Percentiles rank a stretch among this genome's conserved stretches.
Conservation (phyloP, 2,888 invertebrate genomes). For the Cyclophora punctaria region DNA sequence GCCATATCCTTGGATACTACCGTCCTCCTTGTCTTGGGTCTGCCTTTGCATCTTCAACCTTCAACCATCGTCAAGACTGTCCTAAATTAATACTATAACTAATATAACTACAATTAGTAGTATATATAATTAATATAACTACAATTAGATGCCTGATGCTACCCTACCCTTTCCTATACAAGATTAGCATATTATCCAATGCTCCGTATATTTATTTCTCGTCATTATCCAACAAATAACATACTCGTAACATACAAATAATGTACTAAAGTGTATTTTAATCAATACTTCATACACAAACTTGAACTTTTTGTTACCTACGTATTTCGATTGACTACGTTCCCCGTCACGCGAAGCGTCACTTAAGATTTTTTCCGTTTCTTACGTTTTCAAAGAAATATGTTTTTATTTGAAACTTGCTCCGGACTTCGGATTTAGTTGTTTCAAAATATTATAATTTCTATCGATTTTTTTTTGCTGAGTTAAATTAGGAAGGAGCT, state of each 20-base stretch:
- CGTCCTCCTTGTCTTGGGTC: no score
- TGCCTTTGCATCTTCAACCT: no score
- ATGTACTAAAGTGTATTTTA: neutral
- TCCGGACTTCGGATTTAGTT: no score
- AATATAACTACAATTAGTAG: no score
- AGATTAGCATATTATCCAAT: neutral
- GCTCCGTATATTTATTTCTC: neutral
- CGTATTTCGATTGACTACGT: slow-evolving; percentile 55
- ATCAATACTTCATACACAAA: slow-evolving; percentile 3
- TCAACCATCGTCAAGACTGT: no score
- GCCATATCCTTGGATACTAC: no score
- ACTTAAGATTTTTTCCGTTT: slow-evolving; percentile 62
- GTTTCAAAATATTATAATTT: slow-evolving; percentile 5
- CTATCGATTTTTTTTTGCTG: slow-evolving; percentile 6
- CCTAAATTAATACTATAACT: no score
- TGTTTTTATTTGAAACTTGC: slow-evolving; percentile 22
- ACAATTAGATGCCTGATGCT: neutral
- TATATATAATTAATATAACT: no score
- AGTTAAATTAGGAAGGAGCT: no score
- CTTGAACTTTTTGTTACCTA: slow-evolving; percentile 20
- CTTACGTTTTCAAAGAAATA: slow-evolving; percentile 35
- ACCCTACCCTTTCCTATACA: neutral
- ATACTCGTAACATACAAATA: no score
- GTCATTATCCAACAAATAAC: no score
- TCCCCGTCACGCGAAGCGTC: slow-evolving; percentile 58